phyloP scores from a whole-genome alignment of 2,113 vertebrate genomes.

The Myiozetetes cayanensis region DNA sequence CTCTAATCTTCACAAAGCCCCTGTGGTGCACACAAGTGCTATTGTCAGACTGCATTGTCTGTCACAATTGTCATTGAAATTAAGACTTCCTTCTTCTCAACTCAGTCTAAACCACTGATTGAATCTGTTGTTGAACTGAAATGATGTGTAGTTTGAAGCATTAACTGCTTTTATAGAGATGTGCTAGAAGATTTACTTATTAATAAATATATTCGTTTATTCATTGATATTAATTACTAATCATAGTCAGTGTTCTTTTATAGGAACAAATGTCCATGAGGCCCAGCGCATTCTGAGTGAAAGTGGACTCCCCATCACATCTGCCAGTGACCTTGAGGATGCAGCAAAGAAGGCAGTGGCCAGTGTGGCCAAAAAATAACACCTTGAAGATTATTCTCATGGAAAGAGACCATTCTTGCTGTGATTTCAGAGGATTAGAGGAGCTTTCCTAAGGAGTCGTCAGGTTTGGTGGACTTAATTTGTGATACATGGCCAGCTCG shows the following conservation, averaged over 20 bases:
- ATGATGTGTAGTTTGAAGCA: not conserved
- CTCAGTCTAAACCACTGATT: not conserved
- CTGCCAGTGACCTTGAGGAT: conserved; percentile 89
- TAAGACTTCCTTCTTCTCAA: not conserved
- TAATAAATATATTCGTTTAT: not conserved
- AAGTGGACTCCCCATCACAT: conserved; percentile 89
- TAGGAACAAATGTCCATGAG: conserved; percentile 94
- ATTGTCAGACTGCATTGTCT: not conserved
- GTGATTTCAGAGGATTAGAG: not conserved
- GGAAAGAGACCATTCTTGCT: not conserved
- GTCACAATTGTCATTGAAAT: not conserved
- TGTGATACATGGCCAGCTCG: fast-evolving
- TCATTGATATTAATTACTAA: not conserved
- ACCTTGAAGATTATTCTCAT: not conserved
- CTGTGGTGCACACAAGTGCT: not conserved
- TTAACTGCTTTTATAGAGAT: not conserved
- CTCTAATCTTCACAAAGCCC: not conserved
- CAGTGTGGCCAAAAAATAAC: conserved; percentile 82
- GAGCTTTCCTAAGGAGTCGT: not conserved
- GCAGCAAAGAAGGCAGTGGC: conserved; percentile 94
- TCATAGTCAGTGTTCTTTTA: not conserved
- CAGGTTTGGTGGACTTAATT: not conserved
- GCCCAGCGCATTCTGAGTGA: conserved; percentile 89
- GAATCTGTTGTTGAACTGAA: not conserved
- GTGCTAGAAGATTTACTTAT: not conserved